A percentile compares a stretch with the other conserved stretches of the same genome.
These are phyloP conservation scores for Nyctereutes procyonoides DNA, from an alignment of 2,113 vertebrate species.

Conservation along the genomic window DNA sequence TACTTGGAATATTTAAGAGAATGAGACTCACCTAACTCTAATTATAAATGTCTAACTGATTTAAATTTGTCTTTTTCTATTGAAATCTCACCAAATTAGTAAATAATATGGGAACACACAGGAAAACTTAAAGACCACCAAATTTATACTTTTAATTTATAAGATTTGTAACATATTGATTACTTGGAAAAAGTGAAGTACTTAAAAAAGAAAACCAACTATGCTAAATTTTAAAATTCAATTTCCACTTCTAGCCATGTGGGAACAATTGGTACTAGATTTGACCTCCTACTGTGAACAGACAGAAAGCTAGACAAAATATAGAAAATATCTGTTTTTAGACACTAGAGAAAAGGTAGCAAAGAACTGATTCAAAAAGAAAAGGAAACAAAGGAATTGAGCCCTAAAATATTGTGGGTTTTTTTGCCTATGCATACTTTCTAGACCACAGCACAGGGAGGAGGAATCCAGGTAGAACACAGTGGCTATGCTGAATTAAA, in stretches of 20 bases:
- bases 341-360: neutral
- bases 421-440: neutral
- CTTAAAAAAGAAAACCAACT: conserved; percentile 3
- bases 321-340: neutral
- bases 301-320: neutral
- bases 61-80: conserved; percentile 3
- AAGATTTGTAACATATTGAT: neutral
- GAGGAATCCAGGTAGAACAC: neutral
- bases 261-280: neutral
- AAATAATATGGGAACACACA: neutral
- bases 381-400: neutral
- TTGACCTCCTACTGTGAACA: neutral
- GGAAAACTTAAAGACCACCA: neutral
- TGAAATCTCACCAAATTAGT: neutral
- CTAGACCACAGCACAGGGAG: neutral
- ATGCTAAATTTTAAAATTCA: neutral
- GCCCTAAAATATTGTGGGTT: neutral
- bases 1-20: neutral
- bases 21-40: neutral
- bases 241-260: neutral
- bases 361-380: neutral
- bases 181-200: neutral
- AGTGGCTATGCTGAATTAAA: neutral
- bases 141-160: neutral
- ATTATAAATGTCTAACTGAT: neutral